Evolutionary conservation across 2,888 invertebrate species (phyloP), one percentile per base, ranked within the genome.

Genomic region (Brachyptera risi): DNA sequence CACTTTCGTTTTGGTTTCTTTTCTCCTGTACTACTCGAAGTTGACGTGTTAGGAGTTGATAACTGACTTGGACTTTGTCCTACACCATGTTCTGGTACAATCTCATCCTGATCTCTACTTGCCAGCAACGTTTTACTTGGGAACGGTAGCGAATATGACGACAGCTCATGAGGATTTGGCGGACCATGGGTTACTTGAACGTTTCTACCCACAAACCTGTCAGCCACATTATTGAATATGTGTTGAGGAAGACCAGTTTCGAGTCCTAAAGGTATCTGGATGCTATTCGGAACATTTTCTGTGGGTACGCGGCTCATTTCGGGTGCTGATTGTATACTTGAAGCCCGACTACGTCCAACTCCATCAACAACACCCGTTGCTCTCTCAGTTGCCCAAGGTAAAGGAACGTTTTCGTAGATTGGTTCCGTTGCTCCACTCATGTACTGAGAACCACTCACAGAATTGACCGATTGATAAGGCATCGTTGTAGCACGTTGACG

Each of bases 351-450:
- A 49, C 78, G 71, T 27, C 56, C 44, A 19, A 63, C 54, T 58
- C 58, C 47, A 15, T 63, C 63, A 11, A 42, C 31, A 3, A 38
- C 26, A 27, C 57, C 37, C 27, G 56, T 17, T 13, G n/a, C 51
- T 24, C 51, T 15, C 56, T 77, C 77, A 64, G 71, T 75, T 47
- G 80, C 81, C 84, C 85, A 86, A 0, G 87, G 85, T 26, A 87
- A 71, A 0, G 88, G 89, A 5, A 90, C 87, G 72, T 90, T 90
- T 70, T 90, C 90, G 72, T 90, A 90, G 65, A 90, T 90, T 1
- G 90, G 90, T 70, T 90, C 90, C 13, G 83, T 78, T 0, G 81
- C 56, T 13, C 47, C 51, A 23, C 35, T 27, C 19, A 31, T 15
- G 7, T 54, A 54, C 49, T 49, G 56, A 21, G 49, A 57, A 11